Evolutionary conservation across 2,113 vertebrate genomes (phyloP).

Genomic region (Mus spicilegus): DNA sequence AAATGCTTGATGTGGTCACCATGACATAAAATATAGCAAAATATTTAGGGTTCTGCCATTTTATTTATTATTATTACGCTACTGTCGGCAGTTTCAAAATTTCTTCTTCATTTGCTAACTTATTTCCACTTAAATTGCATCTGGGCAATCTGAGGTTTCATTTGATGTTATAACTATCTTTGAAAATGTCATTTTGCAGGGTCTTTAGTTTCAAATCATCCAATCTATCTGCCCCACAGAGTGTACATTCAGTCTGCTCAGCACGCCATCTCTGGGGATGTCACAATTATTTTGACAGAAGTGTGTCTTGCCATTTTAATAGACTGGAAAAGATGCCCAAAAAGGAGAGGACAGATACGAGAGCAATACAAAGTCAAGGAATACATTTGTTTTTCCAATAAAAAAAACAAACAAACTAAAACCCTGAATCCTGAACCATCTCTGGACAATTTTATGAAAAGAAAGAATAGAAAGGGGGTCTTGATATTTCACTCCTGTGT

Average conservation of each 20-base stretch:
- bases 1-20: neutral
- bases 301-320: conserved; percentile 21
- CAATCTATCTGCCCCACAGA: neutral
- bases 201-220: neutral
- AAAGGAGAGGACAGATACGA: conserved; percentile 7
- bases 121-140: conserved; percentile 32
- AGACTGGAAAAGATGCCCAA: conserved; percentile 23
- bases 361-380: neutral
- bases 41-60: conserved; percentile 30
- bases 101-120: conserved; percentile 44
- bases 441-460: conserved; percentile 41
- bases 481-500: conserved; percentile 50
- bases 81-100: conserved; percentile 3
- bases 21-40: conserved; percentile 14
- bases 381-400: conserved; percentile 1
- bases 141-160: conserved; percentile 5
- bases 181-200: conserved; percentile 39
- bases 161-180: conserved; percentile 23
- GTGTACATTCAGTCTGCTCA: neutral
- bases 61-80: neutral
- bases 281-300: conserved; percentile 28
- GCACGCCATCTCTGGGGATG: conserved; percentile 5
- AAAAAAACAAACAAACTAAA: neutral
- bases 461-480: neutral
- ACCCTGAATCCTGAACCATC: conserved; percentile 39